Conservation (phyloP, 2,888 invertebrate genomes). For the Hypena proboscidalis region DNA sequence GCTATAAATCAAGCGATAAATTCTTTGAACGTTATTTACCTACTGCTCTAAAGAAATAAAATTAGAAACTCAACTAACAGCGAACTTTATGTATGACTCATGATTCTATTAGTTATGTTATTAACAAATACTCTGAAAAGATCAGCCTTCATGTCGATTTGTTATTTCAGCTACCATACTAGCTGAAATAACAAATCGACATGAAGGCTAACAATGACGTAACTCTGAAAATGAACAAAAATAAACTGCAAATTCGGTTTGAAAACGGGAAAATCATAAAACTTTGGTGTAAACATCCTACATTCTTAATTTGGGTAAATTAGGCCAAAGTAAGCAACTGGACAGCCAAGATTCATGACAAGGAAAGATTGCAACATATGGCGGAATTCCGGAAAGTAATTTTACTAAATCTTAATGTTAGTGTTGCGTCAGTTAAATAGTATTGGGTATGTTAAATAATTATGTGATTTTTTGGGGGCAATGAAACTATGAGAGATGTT, state of each 20-base stretch:
- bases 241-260: conserved; percentile 35
- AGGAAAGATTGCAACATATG: conserved; percentile 26
- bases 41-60: too few relatives aligned
- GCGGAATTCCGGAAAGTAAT: conserved; percentile 35
- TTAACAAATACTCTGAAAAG: conserved; percentile 5
- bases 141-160: too few relatives aligned
- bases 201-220: conserved; percentile 32
- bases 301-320: conserved; percentile 32
- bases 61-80: too few relatives aligned
- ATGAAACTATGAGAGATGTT: conserved; percentile 27
- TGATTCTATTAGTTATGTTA: background rate
- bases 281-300: conserved; percentile 38
- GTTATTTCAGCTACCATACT: conserved; percentile 27
- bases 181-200: conserved; percentile 31
- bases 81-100: too few relatives aligned
- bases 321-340: conserved; percentile 46
- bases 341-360: conserved; percentile 48
- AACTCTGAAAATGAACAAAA: conserved; percentile 34
- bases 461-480: conserved; percentile 25
- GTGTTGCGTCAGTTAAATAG: too few relatives aligned
- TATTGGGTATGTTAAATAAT: too few relatives aligned
- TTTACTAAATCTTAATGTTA: conserved; percentile 28
- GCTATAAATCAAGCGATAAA: too few relatives aligned
- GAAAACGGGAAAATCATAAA: conserved; percentile 38
- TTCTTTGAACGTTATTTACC: too few relatives aligned